Percentiles rank a stretch among this genome's conserved stretches.
phyloP scores from a whole-genome alignment of 2,113 vertebrate species.

The Motacilla alba region DNA sequence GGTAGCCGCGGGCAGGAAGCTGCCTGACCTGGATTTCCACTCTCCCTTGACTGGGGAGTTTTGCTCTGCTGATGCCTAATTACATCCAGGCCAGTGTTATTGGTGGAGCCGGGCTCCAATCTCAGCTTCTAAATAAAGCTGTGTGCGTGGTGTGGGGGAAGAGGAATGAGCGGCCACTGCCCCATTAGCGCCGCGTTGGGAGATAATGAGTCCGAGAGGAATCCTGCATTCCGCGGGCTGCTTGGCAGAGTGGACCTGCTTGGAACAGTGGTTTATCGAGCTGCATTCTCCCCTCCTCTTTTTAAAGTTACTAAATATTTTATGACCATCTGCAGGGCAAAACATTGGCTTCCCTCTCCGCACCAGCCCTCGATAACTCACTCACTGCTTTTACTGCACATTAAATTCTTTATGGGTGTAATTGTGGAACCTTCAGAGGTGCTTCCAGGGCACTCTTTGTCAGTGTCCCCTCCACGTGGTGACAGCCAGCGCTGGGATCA shows the following conservation, averaged over 20 bases:
- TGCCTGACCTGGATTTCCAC: constrained; percentile 43
- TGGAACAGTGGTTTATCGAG: neutral
- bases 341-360: neutral
- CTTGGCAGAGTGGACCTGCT: neutral
- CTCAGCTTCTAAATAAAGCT: constrained; percentile 41
- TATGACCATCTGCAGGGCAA: constrained; percentile 45
- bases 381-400: neutral
- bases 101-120: neutral
- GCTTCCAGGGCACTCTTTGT: neutral
- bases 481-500: neutral
- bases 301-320: constrained; percentile 54
- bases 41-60: neutral
- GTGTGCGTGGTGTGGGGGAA: neutral
- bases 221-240: neutral
- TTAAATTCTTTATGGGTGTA: constrained; percentile 34
- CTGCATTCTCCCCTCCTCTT: neutral
- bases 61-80: constrained; percentile 8
- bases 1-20: neutral
- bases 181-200: neutral
- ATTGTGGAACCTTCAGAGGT: neutral
- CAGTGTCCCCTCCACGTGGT: accelerated
- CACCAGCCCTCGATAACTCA: neutral
- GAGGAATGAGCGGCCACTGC: neutral
- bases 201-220: constrained; percentile 22
- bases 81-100: neutral